A percentile compares a stretch with the other conserved stretches of the same genome.
Evolutionary conservation across 2,797 vertebrate species (phyloP).

Genomic region (Danio choprae): DNA sequence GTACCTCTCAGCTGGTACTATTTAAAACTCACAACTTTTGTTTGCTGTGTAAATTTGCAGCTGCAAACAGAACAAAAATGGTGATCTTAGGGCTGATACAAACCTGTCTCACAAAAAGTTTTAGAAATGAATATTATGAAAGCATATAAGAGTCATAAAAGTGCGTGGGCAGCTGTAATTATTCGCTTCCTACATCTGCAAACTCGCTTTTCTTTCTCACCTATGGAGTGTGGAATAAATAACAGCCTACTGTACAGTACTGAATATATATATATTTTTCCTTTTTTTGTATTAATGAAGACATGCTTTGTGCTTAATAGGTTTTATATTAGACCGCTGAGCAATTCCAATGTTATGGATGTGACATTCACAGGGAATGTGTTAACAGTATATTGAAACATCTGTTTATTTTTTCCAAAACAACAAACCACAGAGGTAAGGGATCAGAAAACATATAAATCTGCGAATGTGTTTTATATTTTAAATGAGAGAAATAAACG

Average conservation of each 20-base stretch:
- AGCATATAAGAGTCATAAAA: conserved; percentile 13
- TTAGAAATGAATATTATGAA: conserved; percentile 5
- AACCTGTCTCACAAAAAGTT: background rate
- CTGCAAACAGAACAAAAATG: background rate
- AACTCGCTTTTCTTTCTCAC: conserved; percentile 1
- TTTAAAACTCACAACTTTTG: conserved; percentile 16
- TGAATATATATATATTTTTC: background rate
- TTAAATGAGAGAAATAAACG: no score
- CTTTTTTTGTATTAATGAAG: background rate
- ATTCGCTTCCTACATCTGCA: conserved; percentile 13
- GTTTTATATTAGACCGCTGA: background rate
- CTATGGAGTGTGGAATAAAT: conserved; percentile 10
- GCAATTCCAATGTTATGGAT: no score
- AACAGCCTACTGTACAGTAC: background rate
- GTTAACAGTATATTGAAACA: no score
- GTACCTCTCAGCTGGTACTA: conserved; percentile 4
- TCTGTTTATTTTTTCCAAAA: no score
- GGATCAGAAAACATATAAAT: no score
- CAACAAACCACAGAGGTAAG: no score
- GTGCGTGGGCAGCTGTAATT: conserved; percentile 30
- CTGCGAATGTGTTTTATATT: no score
- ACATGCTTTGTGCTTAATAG: background rate
- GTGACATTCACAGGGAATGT: no score
- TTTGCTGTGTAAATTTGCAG: background rate
- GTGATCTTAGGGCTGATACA: conserved; percentile 7